Evolutionary conservation across 1,140 invertebrate species (phyloP).

Genomic region (Nasonia vitripennis): DNA sequence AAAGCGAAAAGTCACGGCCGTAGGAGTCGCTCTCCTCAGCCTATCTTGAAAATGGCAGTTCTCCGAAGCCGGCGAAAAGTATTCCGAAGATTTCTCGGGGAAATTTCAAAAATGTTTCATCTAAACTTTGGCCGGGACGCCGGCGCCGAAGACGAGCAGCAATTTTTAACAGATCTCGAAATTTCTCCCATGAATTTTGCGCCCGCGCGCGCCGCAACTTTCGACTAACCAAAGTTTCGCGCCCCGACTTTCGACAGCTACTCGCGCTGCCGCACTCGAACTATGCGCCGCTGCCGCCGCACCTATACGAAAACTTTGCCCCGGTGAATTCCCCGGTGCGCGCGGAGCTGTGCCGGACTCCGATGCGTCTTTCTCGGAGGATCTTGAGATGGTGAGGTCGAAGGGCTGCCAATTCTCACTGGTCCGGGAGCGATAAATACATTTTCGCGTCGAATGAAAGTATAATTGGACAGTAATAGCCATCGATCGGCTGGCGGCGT

Average conservation of each 20-base stretch:
- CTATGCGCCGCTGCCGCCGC: neutral
- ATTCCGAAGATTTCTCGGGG: slow-evolving; percentile 14
- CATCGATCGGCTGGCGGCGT: neutral
- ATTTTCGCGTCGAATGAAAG: no score
- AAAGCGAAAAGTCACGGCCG: neutral
- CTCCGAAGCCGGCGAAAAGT: neutral
- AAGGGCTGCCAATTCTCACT: no score
- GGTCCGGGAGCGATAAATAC: no score
- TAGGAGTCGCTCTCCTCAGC: neutral
- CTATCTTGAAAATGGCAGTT: slow-evolving; percentile 11
- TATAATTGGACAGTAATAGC: no score
- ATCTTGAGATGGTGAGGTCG: no score
- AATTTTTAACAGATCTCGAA: slow-evolving; percentile 32
- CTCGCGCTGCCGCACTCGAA: neutral
- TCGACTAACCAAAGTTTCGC: neutral
- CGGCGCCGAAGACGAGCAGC: neutral
- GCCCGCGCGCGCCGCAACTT: neutral
- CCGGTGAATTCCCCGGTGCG: neutral
- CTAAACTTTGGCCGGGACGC: neutral
- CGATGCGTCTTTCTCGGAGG: no score
- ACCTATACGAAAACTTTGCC: neutral
- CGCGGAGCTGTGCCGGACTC: no score
- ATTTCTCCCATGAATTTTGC: slow-evolving; percentile 1
- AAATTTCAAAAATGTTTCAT: slow-evolving; percentile 36
- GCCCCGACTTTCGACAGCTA: neutral